phyloP scores from a whole-genome alignment of 1,140 invertebrate genomes.

The Drosophila micromelanica region DNA sequence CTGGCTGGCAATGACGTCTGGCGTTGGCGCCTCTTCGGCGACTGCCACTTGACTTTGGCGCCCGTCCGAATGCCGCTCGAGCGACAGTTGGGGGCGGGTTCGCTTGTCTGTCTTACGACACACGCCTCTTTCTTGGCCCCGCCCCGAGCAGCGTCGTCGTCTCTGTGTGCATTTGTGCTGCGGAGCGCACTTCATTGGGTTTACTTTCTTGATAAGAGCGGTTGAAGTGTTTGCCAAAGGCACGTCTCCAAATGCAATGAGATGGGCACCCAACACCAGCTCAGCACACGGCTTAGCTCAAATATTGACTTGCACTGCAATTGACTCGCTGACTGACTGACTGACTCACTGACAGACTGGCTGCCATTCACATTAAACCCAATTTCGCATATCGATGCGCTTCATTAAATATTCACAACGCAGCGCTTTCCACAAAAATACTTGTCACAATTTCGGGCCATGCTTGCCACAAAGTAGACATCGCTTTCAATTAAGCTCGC shows the following conservation, averaged over 20 bases:
- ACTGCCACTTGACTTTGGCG: slow-evolving; percentile 40
- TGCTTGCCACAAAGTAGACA: not conserved
- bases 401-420: slow-evolving; percentile 42
- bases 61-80: slow-evolving; percentile 5
- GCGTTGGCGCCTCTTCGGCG: slow-evolving; percentile 29
- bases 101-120: not conserved
- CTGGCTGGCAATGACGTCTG: not conserved
- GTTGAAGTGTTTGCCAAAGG: slow-evolving; percentile 66
- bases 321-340: slow-evolving; percentile 3
- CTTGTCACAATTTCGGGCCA: slow-evolving; percentile 9
- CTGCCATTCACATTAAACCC: slow-evolving; percentile 29
- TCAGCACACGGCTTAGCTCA: slow-evolving; percentile 13
- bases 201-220: slow-evolving; percentile 66
- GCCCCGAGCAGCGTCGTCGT: not conserved
- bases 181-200: slow-evolving; percentile 52
- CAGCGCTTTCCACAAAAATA: slow-evolving; percentile 16
- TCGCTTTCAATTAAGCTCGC: slow-evolving; percentile 39
- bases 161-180: slow-evolving; percentile 60
- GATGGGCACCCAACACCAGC: slow-evolving; percentile 15
- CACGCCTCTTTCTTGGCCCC: not conserved
- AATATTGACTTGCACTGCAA: slow-evolving; percentile 43
- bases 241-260: slow-evolving; percentile 49
- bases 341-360: not conserved
- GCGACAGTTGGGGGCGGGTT: not conserved
- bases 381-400: slow-evolving; percentile 52